A percentile compares a stretch with the other conserved stretches of the same genome.
Conservation (phyloP, 2,797 vertebrate species). For the Ficedula albicollis region DNA sequence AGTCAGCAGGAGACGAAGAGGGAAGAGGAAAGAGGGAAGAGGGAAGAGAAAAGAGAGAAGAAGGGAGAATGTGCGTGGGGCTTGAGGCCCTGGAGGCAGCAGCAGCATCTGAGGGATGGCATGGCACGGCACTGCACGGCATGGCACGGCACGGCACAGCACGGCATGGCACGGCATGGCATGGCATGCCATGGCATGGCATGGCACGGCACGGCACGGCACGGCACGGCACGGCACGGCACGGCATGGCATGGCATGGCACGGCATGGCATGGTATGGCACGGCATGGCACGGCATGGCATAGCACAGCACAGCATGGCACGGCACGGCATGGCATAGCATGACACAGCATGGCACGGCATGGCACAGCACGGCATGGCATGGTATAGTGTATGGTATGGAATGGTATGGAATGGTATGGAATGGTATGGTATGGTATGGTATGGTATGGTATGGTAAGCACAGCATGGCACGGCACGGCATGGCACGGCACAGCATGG, state of each 20-base stretch:
- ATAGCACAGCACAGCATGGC: not conserved
- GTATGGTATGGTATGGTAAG: too few species aligned
- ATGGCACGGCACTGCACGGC: not conserved
- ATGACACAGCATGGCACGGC: not conserved
- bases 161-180: not conserved
- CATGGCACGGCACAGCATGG: too few species aligned
- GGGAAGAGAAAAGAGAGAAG: not conserved
- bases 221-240: too few species aligned
- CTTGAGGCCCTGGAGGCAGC: not conserved
- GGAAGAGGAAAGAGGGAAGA: not conserved
- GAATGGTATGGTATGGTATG: too few species aligned
- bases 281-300: not conserved
- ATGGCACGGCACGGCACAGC: not conserved
- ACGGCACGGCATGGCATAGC: not conserved
- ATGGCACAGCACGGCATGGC: not conserved
- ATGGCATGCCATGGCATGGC: not conserved
- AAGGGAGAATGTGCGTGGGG: not conserved
- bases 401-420: not conserved
- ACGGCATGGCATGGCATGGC: too few species aligned
- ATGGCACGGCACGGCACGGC: not conserved
- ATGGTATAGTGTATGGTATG: too few species aligned
- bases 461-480: too few species aligned
- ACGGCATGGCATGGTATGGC: too few species aligned
- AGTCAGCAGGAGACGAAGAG: constrained; percentile 63
- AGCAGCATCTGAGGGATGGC: not conserved